Evolutionary conservation across 2,888 invertebrate species (phyloP).

Genomic region (Lithophane semibrunnea): DNA sequence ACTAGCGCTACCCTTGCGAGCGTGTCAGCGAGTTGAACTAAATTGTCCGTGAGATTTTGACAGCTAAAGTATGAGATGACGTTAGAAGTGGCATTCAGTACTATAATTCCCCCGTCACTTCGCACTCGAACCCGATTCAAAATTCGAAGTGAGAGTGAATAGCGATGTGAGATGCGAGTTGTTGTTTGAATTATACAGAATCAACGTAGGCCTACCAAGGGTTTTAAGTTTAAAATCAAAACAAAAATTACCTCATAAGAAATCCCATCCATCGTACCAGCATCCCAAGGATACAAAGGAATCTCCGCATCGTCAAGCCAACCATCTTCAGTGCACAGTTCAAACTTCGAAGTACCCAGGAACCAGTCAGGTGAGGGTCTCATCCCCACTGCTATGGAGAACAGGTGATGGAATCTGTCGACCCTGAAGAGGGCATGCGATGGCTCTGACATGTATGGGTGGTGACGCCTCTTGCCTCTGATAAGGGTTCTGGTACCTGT

Average conservation of each 20-base stretch:
- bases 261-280: conserved; percentile 84
- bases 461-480: conserved; percentile 82
- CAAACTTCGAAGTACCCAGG: conserved; percentile 82
- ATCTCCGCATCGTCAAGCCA: conserved; percentile 78
- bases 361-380: conserved; percentile 88
- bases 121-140: too few relatives aligned
- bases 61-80: too few relatives aligned
- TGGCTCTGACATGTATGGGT: conserved; percentile 83
- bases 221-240: too few relatives aligned
- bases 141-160: too few relatives aligned
- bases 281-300: conserved; percentile 86
- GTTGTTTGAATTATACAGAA: too few relatives aligned
- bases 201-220: too few relatives aligned
- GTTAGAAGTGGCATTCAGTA: too few relatives aligned
- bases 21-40: too few relatives aligned
- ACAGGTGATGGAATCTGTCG: conserved; percentile 83
- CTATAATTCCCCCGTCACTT: too few relatives aligned
- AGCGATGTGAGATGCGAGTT: too few relatives aligned
- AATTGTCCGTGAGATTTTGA: too few relatives aligned
- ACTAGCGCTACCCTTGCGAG: too few relatives aligned
- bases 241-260: conserved; percentile 80
- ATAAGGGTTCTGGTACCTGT: conserved; percentile 84
- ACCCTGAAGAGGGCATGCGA: conserved; percentile 85
- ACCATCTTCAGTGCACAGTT: conserved; percentile 79
- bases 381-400: conserved; percentile 84